Percentiles rank a stretch among this genome's conserved stretches.
phyloP scores from a whole-genome alignment of 2,797 vertebrate genomes.

The Leptodactylus fallax region DNA sequence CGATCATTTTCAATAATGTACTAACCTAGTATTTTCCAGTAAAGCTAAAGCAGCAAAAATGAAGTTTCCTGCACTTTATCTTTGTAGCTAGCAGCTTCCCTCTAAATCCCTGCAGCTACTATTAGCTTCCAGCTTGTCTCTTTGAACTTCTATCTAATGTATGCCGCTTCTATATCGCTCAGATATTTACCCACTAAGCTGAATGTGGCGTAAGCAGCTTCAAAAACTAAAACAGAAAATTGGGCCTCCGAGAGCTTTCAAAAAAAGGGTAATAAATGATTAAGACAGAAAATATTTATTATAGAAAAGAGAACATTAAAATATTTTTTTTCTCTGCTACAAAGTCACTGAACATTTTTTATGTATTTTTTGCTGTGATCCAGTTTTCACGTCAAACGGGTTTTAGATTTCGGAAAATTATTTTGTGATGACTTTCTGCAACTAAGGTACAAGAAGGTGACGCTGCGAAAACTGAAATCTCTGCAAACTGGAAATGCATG shows the following conservation, averaged over 20 bases:
- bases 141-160: constrained; percentile 45
- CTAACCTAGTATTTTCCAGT: not conserved
- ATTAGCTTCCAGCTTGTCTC: constrained; percentile 49
- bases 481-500: not conserved
- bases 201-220: constrained; percentile 18
- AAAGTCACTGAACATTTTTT: not conserved
- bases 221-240: constrained; percentile 14
- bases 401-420: not conserved
- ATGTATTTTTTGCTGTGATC: not conserved
- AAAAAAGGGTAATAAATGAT: constrained; percentile 20
- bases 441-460: not conserved
- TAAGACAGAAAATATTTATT: constrained; percentile 21
- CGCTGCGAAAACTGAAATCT: not conserved
- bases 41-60: not conserved
- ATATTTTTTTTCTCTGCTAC: not conserved
- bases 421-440: not conserved
- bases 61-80: constrained; percentile 12
- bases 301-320: not conserved
- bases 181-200: constrained; percentile 31
- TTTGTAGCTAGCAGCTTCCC: constrained; percentile 36
- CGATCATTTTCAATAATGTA: constrained; percentile 8
- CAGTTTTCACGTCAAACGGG: not conserved
- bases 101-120: constrained; percentile 41
- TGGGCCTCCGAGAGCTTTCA: not conserved
- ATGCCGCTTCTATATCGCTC: constrained; percentile 19